Evolutionary conservation across 2,888 invertebrate species (phyloP), one percentile per base, ranked within the genome.

Genomic region (Ethmia dodecea): DNA sequence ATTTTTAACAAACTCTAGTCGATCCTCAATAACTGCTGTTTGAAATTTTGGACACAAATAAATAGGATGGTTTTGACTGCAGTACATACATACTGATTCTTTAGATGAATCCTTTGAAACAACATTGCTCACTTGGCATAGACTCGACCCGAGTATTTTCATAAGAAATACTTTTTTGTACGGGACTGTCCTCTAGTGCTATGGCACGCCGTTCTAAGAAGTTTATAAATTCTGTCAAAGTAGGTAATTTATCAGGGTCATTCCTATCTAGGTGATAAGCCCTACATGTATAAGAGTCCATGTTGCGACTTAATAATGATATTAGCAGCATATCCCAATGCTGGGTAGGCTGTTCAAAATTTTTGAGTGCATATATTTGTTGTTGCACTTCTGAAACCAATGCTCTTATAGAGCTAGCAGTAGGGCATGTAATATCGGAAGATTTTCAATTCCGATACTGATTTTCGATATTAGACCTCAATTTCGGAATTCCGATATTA

Each of bases 261-360:
- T 2, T 11, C 3, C 43, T 30, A 9, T 35, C 40, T 8, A 43
- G 15, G 8, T 43, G 40, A 16, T 28, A 43, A 0, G 34, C 38
- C 12, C 40, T 24, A 11, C 31, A 31, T 14, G 40, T 40, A 32
- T 31, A 40, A n/a, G 9, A 8, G 35, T 40, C 40, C 8, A 40
- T 13, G 12, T 40, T 40, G 12, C 12, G 25, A 18, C 13, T 16
- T n/a, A 37, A 14, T 5, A 37, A 16, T 9, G 15, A 37, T 9
- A 37, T 24, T 3, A 37, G 5, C 3, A 36, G 25, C 25, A 25
- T 25, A 25, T 25, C 25, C 25, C 25, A 25, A 18, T 8, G 5
- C 5, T 18, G 5, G 13, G 20, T 18, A 2, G 33, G 27, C 10
- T 37, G 33, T 8, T 40, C 5, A 4, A 36, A 24, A 22, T 40